Conservation (phyloP, 2,113 vertebrate species). For the Embiotoca jacksoni region DNA sequence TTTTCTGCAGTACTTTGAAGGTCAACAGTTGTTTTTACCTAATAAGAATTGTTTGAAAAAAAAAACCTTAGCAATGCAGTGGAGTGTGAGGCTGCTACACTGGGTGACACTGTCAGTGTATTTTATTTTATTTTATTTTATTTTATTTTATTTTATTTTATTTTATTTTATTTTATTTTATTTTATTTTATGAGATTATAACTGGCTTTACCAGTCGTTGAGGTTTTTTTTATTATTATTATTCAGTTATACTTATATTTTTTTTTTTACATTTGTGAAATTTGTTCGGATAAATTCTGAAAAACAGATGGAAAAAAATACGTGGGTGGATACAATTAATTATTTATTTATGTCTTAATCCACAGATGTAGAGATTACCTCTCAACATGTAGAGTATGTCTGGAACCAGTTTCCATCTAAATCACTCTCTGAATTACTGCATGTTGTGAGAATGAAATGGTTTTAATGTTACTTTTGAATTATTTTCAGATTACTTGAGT, state of each 20-base stretch:
- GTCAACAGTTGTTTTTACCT: too few species aligned
- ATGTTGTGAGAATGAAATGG: not conserved
- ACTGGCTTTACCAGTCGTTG: not conserved
- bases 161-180: not conserved
- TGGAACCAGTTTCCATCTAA: not conserved
- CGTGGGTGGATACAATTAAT: too few species aligned
- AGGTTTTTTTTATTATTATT: too few species aligned
- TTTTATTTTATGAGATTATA: not conserved
- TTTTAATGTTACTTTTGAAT: not conserved
- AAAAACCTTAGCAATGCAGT: too few species aligned
- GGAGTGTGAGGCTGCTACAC: too few species aligned
- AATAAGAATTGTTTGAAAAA: too few species aligned
- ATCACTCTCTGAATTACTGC: not conserved
- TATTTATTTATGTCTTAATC: slow-evolving; percentile 14
- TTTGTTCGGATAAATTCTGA: too few species aligned
- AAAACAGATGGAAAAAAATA: too few species aligned
- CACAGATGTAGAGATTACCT: not conserved
- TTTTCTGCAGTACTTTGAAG: too few species aligned
- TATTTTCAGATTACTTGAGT: not conserved
- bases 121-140: not conserved
- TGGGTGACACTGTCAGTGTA: not conserved
- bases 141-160: not conserved
- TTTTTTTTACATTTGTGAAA: too few species aligned
- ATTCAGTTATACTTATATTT: too few species aligned
- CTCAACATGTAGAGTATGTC: not conserved